Conservation (phyloP, 53 echinoderm and acorn worm species). For the Arbacia lixula region DNA sequence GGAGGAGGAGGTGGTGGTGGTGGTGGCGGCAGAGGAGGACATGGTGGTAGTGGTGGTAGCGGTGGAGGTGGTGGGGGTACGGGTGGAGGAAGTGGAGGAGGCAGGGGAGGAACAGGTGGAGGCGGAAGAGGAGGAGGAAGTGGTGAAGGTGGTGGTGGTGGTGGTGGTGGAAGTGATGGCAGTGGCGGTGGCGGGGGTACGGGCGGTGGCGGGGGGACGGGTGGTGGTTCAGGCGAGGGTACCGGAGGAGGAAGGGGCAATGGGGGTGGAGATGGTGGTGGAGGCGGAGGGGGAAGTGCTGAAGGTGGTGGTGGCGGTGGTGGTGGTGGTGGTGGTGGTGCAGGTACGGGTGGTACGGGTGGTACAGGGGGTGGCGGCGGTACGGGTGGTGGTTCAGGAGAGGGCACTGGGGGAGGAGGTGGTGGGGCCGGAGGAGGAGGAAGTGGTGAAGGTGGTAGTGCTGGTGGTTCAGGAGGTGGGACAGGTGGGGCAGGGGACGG, state of each 20-base stretch:
- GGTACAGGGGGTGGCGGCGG: conserved; percentile 1
- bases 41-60: not conserved
- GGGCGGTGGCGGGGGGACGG: not conserved
- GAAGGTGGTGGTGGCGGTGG: not conserved
- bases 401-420: conserved; percentile 25
- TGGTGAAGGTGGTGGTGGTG: not conserved
- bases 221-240: not conserved
- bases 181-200: not conserved
- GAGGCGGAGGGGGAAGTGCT: not conserved
- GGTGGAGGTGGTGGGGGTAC: not conserved
- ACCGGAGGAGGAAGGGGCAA: not conserved
- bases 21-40: not conserved
- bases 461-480: not conserved
- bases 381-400: conserved; percentile 10
- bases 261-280: not conserved
- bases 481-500: not conserved
- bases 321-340: not conserved
- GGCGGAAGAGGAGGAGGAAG: not conserved
- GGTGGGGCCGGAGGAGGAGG: not conserved
- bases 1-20: conserved; percentile 11
- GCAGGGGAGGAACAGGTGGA: not conserved
- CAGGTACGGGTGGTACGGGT: not conserved
- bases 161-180: not conserved
- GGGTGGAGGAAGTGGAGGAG: conserved; percentile 5
- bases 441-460: not conserved